phyloP scores from a whole-genome alignment of 1,140 invertebrate genomes.

The Mesaphorura yosii region DNA sequence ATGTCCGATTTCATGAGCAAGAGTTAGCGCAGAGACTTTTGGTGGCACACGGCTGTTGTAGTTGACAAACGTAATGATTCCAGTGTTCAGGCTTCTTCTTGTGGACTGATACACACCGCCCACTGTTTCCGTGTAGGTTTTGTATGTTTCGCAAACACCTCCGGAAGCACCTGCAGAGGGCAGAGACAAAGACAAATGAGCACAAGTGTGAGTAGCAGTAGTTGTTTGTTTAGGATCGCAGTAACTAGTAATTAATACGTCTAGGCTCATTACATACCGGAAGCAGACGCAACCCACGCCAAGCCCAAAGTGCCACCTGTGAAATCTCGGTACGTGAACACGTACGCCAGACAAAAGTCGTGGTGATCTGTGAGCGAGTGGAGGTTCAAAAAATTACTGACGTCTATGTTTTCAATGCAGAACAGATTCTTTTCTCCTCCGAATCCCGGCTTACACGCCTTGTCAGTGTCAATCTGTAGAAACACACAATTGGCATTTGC shows the following conservation, averaged over 20 bases:
- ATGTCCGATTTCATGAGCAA: slow-evolving; percentile 98
- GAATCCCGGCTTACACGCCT: slow-evolving; percentile 53
- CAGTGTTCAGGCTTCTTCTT: slow-evolving; percentile 90
- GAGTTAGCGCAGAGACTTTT: slow-evolving; percentile 91
- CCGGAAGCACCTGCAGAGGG: slow-evolving; percentile 72
- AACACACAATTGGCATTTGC: slow-evolving; percentile 8
- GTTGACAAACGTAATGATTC: slow-evolving; percentile 98
- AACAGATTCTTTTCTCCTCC: slow-evolving; percentile 75
- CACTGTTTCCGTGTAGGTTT: slow-evolving; percentile 89
- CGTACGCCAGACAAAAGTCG: slow-evolving; percentile 95
- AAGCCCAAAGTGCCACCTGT: slow-evolving; percentile 89
- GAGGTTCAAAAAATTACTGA: slow-evolving; percentile 96
- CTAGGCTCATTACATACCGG: slow-evolving; percentile 40
- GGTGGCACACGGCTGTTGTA: slow-evolving; percentile 93
- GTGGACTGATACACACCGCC: slow-evolving; percentile 85
- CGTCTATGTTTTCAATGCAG: slow-evolving; percentile 95
- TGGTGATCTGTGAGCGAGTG: slow-evolving; percentile 95
- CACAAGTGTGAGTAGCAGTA: too few relatives aligned
- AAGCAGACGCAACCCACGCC: slow-evolving; percentile 95
- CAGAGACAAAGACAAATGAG: too few relatives aligned
- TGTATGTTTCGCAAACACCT: slow-evolving; percentile 97
- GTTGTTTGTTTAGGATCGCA: too few relatives aligned
- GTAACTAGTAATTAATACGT: too few relatives aligned
- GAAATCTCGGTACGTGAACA: slow-evolving; percentile 96
- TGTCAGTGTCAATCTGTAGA: slow-evolving; percentile 74